phyloP scores from a whole-genome alignment of 2,113 vertebrate genomes.

The Mionectes macconnelli region DNA sequence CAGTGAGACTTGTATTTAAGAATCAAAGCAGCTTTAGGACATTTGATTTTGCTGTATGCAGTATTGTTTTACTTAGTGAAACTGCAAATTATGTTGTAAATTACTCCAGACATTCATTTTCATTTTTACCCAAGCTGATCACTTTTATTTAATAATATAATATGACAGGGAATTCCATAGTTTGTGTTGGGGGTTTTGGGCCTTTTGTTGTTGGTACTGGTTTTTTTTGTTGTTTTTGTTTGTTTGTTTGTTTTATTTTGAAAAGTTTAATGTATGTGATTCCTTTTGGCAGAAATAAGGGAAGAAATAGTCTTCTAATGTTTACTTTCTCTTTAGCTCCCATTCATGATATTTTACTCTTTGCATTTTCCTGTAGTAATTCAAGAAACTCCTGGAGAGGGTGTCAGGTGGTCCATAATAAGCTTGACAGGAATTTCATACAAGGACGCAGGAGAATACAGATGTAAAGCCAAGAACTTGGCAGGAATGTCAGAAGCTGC shows the following conservation, averaged over 20 bases:
- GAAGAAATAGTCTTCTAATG: background rate
- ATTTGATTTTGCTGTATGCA: background rate
- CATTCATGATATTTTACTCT: background rate
- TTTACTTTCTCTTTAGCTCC: background rate
- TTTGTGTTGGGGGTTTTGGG: background rate
- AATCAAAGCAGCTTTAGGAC: background rate
- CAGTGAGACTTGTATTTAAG: background rate
- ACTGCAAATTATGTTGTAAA: background rate
- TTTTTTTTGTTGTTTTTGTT: background rate
- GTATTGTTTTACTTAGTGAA: background rate
- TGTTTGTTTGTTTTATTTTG: background rate
- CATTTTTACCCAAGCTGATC: background rate
- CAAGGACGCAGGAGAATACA: slow-evolving; percentile 90
- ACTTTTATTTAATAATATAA: background rate
- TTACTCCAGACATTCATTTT: background rate
- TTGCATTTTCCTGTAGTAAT: slow-evolving; percentile 78
- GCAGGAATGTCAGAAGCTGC: slow-evolving; percentile 85
- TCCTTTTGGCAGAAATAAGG: background rate
- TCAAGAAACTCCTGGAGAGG: slow-evolving; percentile 91
- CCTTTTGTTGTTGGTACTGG: background rate
- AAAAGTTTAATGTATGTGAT: background rate
- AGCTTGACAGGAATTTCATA: slow-evolving; percentile 86
- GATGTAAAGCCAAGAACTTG: slow-evolving; percentile 91
- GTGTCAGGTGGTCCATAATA: slow-evolving; percentile 93
- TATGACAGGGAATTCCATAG: background rate